These are phyloP conservation scores for Peromyscus nudipes DNA, from an alignment of 2,797 vertebrate species.

Conservation along the genomic window DNA sequence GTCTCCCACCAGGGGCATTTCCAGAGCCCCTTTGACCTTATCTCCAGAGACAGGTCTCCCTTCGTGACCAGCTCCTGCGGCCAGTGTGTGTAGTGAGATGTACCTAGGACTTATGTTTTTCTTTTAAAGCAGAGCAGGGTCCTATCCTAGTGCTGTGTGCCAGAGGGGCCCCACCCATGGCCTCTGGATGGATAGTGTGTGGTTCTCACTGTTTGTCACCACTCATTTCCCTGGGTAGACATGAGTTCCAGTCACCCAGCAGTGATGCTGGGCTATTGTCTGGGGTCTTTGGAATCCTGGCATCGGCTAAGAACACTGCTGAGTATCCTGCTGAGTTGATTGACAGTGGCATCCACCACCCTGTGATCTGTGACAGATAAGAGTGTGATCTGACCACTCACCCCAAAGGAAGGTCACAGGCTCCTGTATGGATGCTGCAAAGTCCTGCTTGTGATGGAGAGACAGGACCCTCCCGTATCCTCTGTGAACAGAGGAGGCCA, in stretches of 20 bases:
- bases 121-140: not conserved
- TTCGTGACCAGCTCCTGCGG: not conserved
- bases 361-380: not conserved
- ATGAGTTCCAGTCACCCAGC: not conserved
- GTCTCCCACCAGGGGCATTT: not conserved
- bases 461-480: not conserved
- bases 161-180: accelerated
- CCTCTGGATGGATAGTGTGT: accelerated
- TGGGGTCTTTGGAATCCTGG: not conserved
- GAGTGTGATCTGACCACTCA: accelerated
- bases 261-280: not conserved
- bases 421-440: not conserved
- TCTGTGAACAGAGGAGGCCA: not conserved
- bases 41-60: not conserved
- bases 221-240: not conserved
- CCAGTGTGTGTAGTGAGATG: not conserved
- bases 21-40: not conserved
- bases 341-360: not conserved
- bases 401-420: not conserved
- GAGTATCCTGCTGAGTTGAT: not conserved
- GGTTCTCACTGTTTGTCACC: not conserved
- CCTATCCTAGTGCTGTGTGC: too few species aligned
- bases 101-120: not conserved
- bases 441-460: not conserved
- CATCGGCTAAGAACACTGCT: not conserved